A percentile compares a stretch with the other conserved stretches of the same genome.
These are phyloP conservation scores for Pseudoatta argentina DNA, from an alignment of 1,140 invertebrate species.

Conservation along the genomic window DNA sequence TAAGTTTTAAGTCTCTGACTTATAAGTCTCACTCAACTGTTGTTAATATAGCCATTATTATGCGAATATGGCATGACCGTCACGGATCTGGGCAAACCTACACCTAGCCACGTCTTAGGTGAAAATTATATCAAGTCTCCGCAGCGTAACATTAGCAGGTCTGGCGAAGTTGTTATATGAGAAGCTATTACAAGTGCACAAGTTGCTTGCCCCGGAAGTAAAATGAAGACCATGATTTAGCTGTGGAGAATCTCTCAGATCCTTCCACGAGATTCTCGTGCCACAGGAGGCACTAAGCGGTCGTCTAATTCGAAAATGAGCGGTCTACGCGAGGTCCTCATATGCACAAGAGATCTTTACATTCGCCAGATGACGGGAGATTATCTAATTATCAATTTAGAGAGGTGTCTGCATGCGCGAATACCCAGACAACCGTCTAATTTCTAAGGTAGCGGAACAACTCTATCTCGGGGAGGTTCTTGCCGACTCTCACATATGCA, in stretches of 20 bases:
- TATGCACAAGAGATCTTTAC: slow-evolving; percentile 25
- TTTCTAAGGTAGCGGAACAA: not conserved
- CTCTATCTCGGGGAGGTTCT: not conserved
- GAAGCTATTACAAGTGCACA: slow-evolving; percentile 39
- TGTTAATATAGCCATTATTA: slow-evolving; percentile 5
- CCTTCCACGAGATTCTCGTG: slow-evolving; percentile 15
- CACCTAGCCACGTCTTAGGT: not conserved
- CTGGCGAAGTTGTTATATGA: slow-evolving; percentile 30
- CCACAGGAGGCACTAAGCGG: not conserved
- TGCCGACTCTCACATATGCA: too few relatives aligned
- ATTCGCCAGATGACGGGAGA: slow-evolving; percentile 38
- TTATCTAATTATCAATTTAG: slow-evolving; percentile 57
- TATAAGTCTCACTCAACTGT: not conserved
- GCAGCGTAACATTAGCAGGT: not conserved
- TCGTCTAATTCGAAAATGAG: slow-evolving; percentile 54
- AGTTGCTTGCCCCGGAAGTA: slow-evolving; percentile 31
- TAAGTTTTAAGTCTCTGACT: not conserved
- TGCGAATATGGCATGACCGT: slow-evolving; percentile 7
- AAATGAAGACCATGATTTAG: slow-evolving; percentile 58
- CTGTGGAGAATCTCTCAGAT: slow-evolving; percentile 2
- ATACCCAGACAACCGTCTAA: slow-evolving; percentile 11
- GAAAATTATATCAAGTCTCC: slow-evolving; percentile 38
- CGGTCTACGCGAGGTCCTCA: slow-evolving; percentile 32
- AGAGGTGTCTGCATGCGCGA: slow-evolving; percentile 8
- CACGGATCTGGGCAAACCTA: not conserved